These are phyloP conservation scores for Drosophila quinaria DNA, from an alignment of 2,888 invertebrate species.

Conservation along the genomic window DNA sequence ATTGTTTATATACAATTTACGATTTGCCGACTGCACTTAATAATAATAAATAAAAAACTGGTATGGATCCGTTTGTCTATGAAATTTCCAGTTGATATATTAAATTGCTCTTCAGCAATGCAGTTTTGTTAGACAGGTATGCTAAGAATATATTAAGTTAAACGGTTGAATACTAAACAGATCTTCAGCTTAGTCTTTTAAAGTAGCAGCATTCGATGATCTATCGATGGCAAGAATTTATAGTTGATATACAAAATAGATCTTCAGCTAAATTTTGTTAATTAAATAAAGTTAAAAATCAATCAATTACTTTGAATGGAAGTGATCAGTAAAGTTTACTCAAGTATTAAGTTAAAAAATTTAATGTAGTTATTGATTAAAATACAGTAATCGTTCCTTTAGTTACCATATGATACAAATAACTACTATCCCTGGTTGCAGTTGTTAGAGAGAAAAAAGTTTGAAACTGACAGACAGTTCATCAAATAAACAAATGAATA, in stretches of 20 bases:
- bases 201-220: neutral
- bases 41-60: neutral
- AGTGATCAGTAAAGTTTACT: neutral
- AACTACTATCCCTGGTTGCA: neutral
- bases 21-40: too few relatives aligned
- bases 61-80: neutral
- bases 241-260: neutral
- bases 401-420: neutral
- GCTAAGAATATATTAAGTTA: neutral
- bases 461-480: neutral
- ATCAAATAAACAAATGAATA: neutral
- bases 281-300: too few relatives aligned
- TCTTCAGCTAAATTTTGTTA: neutral
- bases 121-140: too few relatives aligned
- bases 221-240: neutral
- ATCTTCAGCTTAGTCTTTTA: neutral
- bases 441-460: neutral
- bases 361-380: neutral
- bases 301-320: too few relatives aligned
- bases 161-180: neutral
- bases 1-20: too few relatives aligned
- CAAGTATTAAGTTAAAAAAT: neutral
- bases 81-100: neutral
- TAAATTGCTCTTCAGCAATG: neutral
- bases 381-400: neutral